Base-by-base conservation (phyloP, 1,140 invertebrate species). In the Formica selysi region DNA sequence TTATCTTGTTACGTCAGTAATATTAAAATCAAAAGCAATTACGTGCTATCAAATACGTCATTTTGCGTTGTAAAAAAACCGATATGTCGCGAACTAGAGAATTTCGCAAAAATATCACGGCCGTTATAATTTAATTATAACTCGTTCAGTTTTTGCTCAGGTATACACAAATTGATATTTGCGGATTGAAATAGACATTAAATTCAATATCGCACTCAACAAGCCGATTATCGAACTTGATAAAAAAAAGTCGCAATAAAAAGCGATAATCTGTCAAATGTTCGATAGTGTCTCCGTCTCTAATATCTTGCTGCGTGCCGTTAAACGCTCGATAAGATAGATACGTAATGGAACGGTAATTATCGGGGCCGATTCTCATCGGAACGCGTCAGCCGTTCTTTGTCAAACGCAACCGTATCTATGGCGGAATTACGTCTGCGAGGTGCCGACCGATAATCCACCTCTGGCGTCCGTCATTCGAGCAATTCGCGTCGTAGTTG, bases 401-500 rank as follows among this genome's bases (percentile, higher is more conserved):
- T 83, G 79, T 83, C 79, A 74, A 74, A 83, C 38, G 79, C 67
- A 76, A 85, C 76, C 74, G 64, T 78, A 76, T 59, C 86, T 74
- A 89, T 87, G 67, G 62, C 62, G 61, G 76, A 86, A 90, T 90
- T 87, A 85, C 76, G 86, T 90, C 65, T 85, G 62, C 32, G 86
- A 90, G 86, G 88, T 86, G 89, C 74, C 88, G 89, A 67, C 81
- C 76, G 89, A 89, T 90, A 90, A 90, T 90, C 86, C 88, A 73
- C 62, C 73, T 73, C 76, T 87, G 86, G 87, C 89, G 80, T 76
- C 68, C 74, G 85, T 85, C 65, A 78, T 86, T 78, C 84, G 36
- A 76, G 54, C 73, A 62, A 71, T 80, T 73, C 84, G 84, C 78
- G 80, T 87, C 81, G 85, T 81, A 74, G 64, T 79, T 76, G 64